Percentiles rank a stretch among this genome's conserved stretches.
These are phyloP conservation scores for Spicauda simplicius DNA, from an alignment of 2,888 invertebrate genomes.

Conservation along the genomic window DNA sequence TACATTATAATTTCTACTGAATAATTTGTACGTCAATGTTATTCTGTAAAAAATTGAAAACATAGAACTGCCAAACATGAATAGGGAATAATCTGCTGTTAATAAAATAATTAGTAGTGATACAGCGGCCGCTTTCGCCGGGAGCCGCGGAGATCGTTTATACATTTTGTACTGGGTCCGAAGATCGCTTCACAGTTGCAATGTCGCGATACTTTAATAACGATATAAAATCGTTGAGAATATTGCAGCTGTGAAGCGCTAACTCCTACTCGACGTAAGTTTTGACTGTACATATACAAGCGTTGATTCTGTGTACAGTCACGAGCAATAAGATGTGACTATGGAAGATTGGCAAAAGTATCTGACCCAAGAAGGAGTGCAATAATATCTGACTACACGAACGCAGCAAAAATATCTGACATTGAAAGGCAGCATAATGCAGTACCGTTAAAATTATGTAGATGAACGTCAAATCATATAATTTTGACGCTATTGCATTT, in stretches of 20 bases:
- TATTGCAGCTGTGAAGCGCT: not conserved
- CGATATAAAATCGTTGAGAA: not conserved
- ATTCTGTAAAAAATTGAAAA: not conserved
- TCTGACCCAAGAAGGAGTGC: no score
- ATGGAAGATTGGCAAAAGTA: no score
- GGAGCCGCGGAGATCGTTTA: not conserved
- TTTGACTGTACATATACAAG: slow-evolving; percentile 13
- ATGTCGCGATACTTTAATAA: not conserved
- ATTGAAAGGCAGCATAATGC: no score
- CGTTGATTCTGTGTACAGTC: not conserved
- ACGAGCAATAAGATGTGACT: no score
- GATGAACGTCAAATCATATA: no score
- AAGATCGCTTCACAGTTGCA: not conserved
- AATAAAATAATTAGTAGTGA: no score
- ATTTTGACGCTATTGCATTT: no score
- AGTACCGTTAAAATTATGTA: no score
- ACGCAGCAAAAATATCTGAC: no score
- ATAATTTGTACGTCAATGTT: not conserved
- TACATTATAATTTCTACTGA: not conserved
- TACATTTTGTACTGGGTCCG: not conserved
- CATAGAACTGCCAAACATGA: not conserved
- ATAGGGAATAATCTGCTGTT: not conserved
- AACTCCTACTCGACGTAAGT: slow-evolving; percentile 26
- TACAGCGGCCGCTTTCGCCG: no score
- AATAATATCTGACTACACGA: no score